Evolutionary conservation across 2,113 vertebrate genomes (phyloP), one percentile per base, ranked within the genome.

Genomic region (Psilopsiagon aymara): DNA sequence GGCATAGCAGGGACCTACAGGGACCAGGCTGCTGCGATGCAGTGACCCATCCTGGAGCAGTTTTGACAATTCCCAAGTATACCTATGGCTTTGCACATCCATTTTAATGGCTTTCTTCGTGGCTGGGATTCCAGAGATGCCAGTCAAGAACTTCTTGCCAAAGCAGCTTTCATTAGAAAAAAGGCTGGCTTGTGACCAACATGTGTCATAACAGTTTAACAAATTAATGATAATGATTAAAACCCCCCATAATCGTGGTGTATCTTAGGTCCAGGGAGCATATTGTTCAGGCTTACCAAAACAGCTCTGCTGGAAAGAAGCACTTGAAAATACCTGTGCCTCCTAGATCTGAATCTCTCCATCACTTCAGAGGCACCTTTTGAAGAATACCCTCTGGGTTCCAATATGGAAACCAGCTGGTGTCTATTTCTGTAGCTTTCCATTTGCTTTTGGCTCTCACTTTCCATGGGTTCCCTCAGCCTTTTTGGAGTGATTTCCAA

Each of bases 221-320:
- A 77, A 95, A 88, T 88, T 90, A 93, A 92, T 70, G 82, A 63
- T 57, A 75, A 59, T 63, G 76, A 88, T 86, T 51, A 13, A 78
- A 87, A 84, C 41, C 28, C 3, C 7, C 28, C 49, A 71, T 78
- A 78, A 71, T n/a, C 7, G 16, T n/a, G 21, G 12, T 25, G 33
- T 82, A 14, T 27, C 75, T 85, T 67, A 52, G 35, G 87, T 60
- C 62, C 7, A 20, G 62, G 46, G 70, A 74, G 78, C 39, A 93
- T 14, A 67, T 75, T 29, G 19, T 35, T 21, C n/a, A 83, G 53
- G 52, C 63, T 82, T 68, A 76, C 16, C 27, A 82, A 71, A 28
- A 88, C 74, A 90, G 75, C 47, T 78, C 35, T 33, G 28, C 21
- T 73, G 28, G 27, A 70, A 63, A 79, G 51, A 69, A 90, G 24